These are phyloP conservation scores for Drosophila formosana DNA, from an alignment of 2,888 invertebrate genomes.

Conservation along the genomic window DNA sequence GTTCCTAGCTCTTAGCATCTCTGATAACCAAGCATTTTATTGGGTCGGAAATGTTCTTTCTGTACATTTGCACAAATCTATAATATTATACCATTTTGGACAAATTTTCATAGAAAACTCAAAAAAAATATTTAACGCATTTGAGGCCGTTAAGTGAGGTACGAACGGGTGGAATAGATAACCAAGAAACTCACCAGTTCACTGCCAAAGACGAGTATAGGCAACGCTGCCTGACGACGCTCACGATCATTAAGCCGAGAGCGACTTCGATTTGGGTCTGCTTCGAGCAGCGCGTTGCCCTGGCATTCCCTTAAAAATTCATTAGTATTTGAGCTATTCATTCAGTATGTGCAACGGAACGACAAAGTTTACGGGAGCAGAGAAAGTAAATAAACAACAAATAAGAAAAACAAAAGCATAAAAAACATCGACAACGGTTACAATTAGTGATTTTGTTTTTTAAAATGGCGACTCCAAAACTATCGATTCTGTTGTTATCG, in stretches of 20 bases:
- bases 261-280: constrained; percentile 85
- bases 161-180: not conserved
- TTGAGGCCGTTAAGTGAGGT: not conserved
- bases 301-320: constrained; percentile 92
- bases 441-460: constrained; percentile 26
- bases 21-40: no score
- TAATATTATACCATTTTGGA: no score
- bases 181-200: constrained; percentile 88
- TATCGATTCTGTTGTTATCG: constrained; percentile 22
- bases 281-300: constrained; percentile 85
- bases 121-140: no score
- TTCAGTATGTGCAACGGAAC: constrained; percentile 57
- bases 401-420: constrained; percentile 33
- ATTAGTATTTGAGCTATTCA: constrained; percentile 91
- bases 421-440: constrained; percentile 51
- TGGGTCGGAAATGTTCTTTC: no score
- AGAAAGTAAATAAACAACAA: constrained; percentile 52
- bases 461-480: constrained; percentile 28
- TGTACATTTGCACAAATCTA: no score
- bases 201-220: constrained; percentile 96
- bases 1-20: no score
- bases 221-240: constrained; percentile 93
- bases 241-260: constrained; percentile 91
- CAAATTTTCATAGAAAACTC: no score
- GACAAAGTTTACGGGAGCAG: constrained; percentile 70